phyloP scores from a whole-genome alignment of 2,888 invertebrate genomes.

The Eutolmus rufibarbis region DNA sequence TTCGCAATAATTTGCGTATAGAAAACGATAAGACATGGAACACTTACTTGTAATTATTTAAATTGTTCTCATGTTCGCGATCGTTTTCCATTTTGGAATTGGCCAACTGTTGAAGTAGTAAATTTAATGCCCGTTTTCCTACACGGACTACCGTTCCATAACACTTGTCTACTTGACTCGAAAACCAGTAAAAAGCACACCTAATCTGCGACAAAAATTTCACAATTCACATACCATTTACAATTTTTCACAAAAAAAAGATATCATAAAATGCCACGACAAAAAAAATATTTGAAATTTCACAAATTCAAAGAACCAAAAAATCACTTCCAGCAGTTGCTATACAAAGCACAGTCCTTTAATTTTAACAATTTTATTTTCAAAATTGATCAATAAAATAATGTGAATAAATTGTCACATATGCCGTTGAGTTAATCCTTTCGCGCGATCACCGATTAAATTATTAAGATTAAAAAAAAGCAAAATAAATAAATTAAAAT shows the following conservation, averaged over 20 bases:
- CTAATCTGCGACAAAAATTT: not conserved
- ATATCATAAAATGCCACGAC: not conserved
- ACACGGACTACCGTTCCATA: conserved; percentile 11
- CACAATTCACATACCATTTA: not conserved
- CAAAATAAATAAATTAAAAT: not conserved
- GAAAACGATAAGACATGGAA: not conserved
- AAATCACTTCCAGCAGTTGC: not conserved
- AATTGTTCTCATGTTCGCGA: conserved; percentile 46
- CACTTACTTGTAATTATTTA: conserved; percentile 48
- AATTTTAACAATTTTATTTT: not conserved
- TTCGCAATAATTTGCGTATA: not conserved
- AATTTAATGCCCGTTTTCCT: not conserved
- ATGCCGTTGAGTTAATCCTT: not conserved
- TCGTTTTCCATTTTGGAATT: conserved; percentile 46
- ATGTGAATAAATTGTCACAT: not conserved
- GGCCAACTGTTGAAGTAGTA: not conserved
- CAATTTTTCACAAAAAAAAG: not conserved
- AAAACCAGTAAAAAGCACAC: not conserved
- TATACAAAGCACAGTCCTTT: not conserved
- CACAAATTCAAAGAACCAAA: not conserved
- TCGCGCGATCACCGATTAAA: not conserved
- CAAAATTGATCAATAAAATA: not conserved
- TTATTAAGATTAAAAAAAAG: not conserved
- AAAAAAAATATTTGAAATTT: not conserved
- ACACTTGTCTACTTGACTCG: not conserved